Evolutionary conservation across 1,140 invertebrate species (phyloP), one percentile per base, ranked within the genome.

Genomic region (Pseudomyrmex pallidus): DNA sequence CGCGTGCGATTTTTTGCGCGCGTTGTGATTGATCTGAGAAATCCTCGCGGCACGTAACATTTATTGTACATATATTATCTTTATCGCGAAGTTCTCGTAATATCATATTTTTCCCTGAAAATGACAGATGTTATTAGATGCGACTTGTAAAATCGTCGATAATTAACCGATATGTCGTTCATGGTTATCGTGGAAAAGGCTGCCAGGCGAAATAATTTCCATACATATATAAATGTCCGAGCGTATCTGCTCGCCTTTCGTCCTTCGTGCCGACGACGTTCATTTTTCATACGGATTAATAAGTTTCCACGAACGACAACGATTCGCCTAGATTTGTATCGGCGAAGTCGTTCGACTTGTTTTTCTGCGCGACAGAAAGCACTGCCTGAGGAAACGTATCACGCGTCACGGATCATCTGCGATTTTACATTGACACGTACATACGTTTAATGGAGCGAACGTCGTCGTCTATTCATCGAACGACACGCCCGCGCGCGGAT

Each of bases 251-350:
- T 17, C 2, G n/a, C 10, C 44, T 68, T 17, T n/a, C n/a, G 64
- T 68, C 52, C 66, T 68, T 78, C 63, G 20, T 35, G 35, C 35
- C 35, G 59, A 17, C 20, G 10, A 7, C 17, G 35, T 48, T 15
- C 13, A 78, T 78, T 78, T 70, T 59, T 72, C 76, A 59, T 72
- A 35, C 54, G 8, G 8, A 20, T 70, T 72, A 72, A 80, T 59
- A 25, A 80, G 80, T 82, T 85, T 82, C 46, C 20, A 2, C 68
- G 61, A 61, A 84, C 22, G 52, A 77, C 66, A 44, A 86, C 61
- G 78, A 85, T 15, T 35, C 35, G 35, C 25, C 35, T 57, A 67
- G 56, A 84, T 84, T 67, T 13, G 17, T 48, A 59, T 59, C 54
- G 54, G 3, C 17, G 13, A 48, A 84, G 67, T 70, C 12, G 9